Evolutionary conservation across 2,888 invertebrate species (phyloP).

Genomic region (Cantharis rustica): DNA sequence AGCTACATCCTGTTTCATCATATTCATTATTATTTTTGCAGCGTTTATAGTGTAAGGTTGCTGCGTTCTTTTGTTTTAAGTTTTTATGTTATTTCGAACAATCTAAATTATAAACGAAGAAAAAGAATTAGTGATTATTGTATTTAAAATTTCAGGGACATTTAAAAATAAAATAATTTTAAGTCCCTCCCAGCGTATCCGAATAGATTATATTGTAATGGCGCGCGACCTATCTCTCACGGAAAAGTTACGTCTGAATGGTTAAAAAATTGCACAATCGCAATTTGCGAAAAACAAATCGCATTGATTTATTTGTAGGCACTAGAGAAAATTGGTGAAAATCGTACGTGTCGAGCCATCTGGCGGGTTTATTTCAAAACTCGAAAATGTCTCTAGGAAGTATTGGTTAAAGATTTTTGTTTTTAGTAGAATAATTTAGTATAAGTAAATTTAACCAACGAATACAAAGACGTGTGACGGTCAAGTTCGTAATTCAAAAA

Average conservation of each 20-base stretch:
- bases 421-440: neutral
- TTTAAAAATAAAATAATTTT: neutral
- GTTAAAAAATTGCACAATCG: neutral
- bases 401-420: neutral
- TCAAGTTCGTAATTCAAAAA: slow-evolving; percentile 41
- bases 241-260: too few relatives aligned
- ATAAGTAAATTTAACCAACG: neutral
- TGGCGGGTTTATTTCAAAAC: neutral
- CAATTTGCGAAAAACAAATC: neutral
- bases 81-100: too few relatives aligned
- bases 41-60: too few relatives aligned
- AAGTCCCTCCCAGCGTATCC: neutral
- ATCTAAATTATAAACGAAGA: too few relatives aligned
- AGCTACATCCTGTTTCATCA: too few relatives aligned
- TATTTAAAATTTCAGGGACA: neutral
- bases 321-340: neutral
- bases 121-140: too few relatives aligned
- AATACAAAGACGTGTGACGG: slow-evolving; percentile 39
- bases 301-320: neutral
- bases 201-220: neutral
- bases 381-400: neutral
- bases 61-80: too few relatives aligned
- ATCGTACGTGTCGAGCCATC: neutral
- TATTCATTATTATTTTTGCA: too few relatives aligned
- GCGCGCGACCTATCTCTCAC: neutral